Evolutionary conservation across 2,797 vertebrate genomes (phyloP).

Genomic region (Chaenodraco wilsoni): DNA sequence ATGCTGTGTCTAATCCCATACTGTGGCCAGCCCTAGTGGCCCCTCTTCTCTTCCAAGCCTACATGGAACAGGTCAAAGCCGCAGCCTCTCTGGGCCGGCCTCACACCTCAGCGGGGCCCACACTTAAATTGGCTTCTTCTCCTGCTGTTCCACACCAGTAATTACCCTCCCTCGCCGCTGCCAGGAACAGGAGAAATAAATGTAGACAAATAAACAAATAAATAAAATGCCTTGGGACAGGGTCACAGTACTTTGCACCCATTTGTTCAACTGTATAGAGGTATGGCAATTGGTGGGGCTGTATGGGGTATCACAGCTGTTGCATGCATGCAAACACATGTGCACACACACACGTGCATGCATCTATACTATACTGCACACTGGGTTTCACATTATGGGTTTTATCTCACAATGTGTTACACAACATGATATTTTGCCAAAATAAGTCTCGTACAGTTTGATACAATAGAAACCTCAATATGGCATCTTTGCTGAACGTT

Average conservation of each 20-base stretch:
- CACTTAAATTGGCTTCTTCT: slow-evolving; percentile 78
- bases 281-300: slow-evolving; percentile 29
- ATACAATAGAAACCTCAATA: slow-evolving; percentile 25
- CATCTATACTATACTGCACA: too few relatives aligned
- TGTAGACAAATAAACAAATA: slow-evolving; percentile 76
- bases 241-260: slow-evolving; percentile 57
- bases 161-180: slow-evolving; percentile 64
- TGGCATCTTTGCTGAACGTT: slow-evolving; percentile 7
- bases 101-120: slow-evolving; percentile 70
- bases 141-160: slow-evolving; percentile 75
- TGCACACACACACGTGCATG: not conserved
- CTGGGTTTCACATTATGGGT: not conserved
- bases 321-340: not conserved
- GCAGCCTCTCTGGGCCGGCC: slow-evolving; percentile 57
- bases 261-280: slow-evolving; percentile 42
- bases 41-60: slow-evolving; percentile 58
- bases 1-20: slow-evolving; percentile 72
- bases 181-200: slow-evolving; percentile 61
- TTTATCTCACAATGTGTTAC: not conserved
- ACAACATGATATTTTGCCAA: slow-evolving; percentile 7
- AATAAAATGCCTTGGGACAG: slow-evolving; percentile 47
- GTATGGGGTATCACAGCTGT: slow-evolving; percentile 14
- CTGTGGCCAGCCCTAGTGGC: slow-evolving; percentile 55
- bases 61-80: slow-evolving; percentile 75
- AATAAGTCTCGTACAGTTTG: slow-evolving; percentile 20